Conservation (phyloP, 2,888 invertebrate genomes). For the Dasysyrphus tricinctus region DNA sequence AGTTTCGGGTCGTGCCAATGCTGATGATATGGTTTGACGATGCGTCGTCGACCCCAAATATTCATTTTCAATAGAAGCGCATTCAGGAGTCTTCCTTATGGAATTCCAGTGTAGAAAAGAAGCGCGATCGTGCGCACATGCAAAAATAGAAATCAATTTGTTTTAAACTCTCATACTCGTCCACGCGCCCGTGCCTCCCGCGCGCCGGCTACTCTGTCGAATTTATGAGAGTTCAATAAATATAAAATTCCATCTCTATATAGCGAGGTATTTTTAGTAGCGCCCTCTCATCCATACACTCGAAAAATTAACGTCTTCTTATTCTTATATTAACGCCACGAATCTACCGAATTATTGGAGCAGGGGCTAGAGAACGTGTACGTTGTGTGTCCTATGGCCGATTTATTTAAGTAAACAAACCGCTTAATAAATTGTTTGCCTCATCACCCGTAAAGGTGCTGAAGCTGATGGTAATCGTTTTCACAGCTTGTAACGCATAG, state of each 20-base stretch:
- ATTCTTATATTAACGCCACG: conserved; percentile 60
- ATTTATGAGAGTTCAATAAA: conserved; percentile 70
- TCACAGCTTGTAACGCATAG: conserved; percentile 23
- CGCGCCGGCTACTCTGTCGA: neutral
- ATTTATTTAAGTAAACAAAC: conserved; percentile 75
- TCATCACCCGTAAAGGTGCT: conserved; percentile 57
- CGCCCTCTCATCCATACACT: conserved; percentile 27
- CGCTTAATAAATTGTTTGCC: conserved; percentile 59
- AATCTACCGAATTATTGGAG: conserved; percentile 46
- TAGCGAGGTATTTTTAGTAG: conserved; percentile 58
- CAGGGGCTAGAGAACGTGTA: conserved; percentile 24
- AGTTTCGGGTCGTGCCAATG: conserved; percentile 67
- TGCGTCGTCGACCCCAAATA: conserved; percentile 52
- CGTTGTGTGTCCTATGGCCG: conserved; percentile 61
- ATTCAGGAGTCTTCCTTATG: conserved; percentile 23
- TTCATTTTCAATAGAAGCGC: conserved; percentile 22
- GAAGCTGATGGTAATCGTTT: conserved; percentile 32
- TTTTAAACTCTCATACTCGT: conserved; percentile 31
- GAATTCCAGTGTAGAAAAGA: conserved; percentile 33
- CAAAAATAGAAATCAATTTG: conserved; percentile 76
- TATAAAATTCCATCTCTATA: conserved; percentile 64
- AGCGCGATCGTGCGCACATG: conserved; percentile 66
- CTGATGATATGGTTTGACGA: neutral
- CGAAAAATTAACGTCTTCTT: conserved; percentile 59
- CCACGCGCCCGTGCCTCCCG: neutral